These are phyloP conservation scores for Drosophila parvula DNA, from an alignment of 1,140 invertebrate species.

Conservation along the genomic window DNA sequence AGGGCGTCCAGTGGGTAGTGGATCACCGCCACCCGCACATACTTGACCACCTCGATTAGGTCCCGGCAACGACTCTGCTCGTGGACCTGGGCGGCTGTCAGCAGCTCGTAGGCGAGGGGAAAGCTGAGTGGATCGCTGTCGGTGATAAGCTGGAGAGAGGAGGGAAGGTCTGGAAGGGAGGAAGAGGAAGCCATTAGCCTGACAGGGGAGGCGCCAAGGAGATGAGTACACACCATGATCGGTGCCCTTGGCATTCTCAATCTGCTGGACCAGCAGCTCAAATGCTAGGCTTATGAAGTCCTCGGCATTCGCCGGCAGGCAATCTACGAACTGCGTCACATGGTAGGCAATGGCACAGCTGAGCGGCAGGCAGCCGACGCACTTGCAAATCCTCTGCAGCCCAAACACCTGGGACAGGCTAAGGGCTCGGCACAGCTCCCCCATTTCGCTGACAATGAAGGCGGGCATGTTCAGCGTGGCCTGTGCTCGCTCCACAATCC, in stretches of 20 bases:
- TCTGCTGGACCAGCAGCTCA: slow-evolving; percentile 76
- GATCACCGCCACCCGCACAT: slow-evolving; percentile 58
- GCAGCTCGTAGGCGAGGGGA: slow-evolving; percentile 69
- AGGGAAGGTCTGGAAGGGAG: slow-evolving; percentile 26
- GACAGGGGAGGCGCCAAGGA: no score
- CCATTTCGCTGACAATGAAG: slow-evolving; percentile 65
- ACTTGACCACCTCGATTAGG: slow-evolving; percentile 67
- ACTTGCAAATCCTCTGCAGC: slow-evolving; percentile 60
- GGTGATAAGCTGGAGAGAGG: slow-evolving; percentile 48
- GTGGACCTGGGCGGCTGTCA: slow-evolving; percentile 50
- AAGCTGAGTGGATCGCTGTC: slow-evolving; percentile 73
- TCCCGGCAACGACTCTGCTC: slow-evolving; percentile 47
- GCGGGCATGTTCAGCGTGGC: slow-evolving; percentile 63
- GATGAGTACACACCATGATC: slow-evolving; percentile 35
- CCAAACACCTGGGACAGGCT: slow-evolving; percentile 61
- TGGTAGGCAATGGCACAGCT: slow-evolving; percentile 73
- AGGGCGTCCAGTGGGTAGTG: slow-evolving; percentile 66
- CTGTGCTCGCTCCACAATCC: slow-evolving; percentile 64
- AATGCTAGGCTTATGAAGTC: slow-evolving; percentile 72
- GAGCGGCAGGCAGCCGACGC: slow-evolving; percentile 64
- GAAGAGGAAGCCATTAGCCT: background rate
- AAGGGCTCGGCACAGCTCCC: slow-evolving; percentile 59
- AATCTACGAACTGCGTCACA: slow-evolving; percentile 64
- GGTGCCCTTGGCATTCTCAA: slow-evolving; percentile 46
- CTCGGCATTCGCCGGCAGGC: slow-evolving; percentile 47